Percentiles rank a stretch among this genome's conserved stretches.
Evolutionary conservation across 1,140 invertebrate species (phyloP).

Genomic region (Macrotrachela quadricornifera): DNA sequence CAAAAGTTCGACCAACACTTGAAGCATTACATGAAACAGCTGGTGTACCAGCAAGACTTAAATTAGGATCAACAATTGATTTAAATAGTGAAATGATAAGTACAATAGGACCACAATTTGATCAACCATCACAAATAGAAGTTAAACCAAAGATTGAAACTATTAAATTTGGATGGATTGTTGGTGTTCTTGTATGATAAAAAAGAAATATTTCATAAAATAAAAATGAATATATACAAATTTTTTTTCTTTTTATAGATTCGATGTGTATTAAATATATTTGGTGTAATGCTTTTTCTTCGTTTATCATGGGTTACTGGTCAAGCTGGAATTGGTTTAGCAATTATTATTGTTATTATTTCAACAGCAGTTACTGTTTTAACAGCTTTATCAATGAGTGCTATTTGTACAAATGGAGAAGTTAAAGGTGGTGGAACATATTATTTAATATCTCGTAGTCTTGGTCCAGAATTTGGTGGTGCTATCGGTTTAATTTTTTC

Average conservation of each 20-base stretch:
- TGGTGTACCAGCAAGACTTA: not conserved
- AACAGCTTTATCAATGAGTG: constrained; percentile 93
- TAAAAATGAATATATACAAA: too few relatives aligned
- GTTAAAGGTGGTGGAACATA: constrained; percentile 85
- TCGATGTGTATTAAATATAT: not conserved
- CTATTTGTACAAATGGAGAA: constrained; percentile 95
- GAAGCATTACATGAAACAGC: constrained; percentile 61
- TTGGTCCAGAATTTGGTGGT: constrained; percentile 92
- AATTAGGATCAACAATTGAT: not conserved
- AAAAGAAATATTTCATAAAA: too few relatives aligned
- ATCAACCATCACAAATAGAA: too few relatives aligned
- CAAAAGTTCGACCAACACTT: constrained; percentile 61
- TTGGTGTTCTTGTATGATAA: not conserved
- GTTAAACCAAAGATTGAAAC: not conserved
- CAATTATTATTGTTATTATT: constrained; percentile 63
- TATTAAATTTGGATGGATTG: not conserved
- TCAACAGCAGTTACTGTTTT: constrained; percentile 47
- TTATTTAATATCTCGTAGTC: constrained; percentile 76
- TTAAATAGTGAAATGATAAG: not conserved
- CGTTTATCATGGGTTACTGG: constrained; percentile 96
- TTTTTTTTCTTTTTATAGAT: too few relatives aligned
- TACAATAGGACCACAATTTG: not conserved
- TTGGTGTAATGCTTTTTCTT: constrained; percentile 90
- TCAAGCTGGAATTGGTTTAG: constrained; percentile 72
- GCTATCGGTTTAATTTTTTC: constrained; percentile 90